Evolutionary conservation across 2,113 vertebrate genomes (phyloP).

Genomic region (Ictalurus furcatus): DNA sequence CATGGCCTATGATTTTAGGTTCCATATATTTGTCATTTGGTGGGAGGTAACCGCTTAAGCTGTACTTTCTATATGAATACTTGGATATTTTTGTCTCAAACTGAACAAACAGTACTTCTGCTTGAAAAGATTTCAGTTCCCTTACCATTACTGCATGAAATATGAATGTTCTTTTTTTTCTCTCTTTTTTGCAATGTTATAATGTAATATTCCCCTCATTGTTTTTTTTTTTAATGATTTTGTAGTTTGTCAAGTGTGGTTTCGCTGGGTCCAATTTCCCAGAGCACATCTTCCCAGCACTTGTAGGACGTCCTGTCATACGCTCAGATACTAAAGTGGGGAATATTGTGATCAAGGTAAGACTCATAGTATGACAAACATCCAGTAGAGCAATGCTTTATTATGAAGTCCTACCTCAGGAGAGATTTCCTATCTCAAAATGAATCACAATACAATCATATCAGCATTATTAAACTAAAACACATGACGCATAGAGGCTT

Average conservation of each 20-base stretch:
- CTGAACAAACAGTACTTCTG: not conserved
- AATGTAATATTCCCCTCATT: not conserved
- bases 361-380: conserved; percentile 14
- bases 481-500: not conserved
- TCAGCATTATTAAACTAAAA: not conserved
- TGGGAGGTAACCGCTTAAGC: not conserved
- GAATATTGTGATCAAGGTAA: conserved; percentile 97
- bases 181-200: not conserved
- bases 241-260: conserved; percentile 96
- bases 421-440: not conserved
- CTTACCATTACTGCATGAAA: not conserved
- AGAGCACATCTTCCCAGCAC: conserved; percentile 95
- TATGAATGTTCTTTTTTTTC: not conserved
- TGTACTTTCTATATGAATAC: not conserved
- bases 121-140: not conserved
- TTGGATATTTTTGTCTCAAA: not conserved
- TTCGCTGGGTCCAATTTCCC: conserved; percentile 98
- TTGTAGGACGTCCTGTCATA: conserved; percentile 95
- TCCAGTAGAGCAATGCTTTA: not conserved
- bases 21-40: not conserved
- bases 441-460: not conserved
- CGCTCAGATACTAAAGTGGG: conserved; percentile 94
- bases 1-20: not conserved
- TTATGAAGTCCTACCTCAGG: not conserved
- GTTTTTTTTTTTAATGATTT: conserved; percentile 29